phyloP scores from a whole-genome alignment of 37 sponge, comb jelly and placozoan genomes.

The Halichondria panicea region DNA sequence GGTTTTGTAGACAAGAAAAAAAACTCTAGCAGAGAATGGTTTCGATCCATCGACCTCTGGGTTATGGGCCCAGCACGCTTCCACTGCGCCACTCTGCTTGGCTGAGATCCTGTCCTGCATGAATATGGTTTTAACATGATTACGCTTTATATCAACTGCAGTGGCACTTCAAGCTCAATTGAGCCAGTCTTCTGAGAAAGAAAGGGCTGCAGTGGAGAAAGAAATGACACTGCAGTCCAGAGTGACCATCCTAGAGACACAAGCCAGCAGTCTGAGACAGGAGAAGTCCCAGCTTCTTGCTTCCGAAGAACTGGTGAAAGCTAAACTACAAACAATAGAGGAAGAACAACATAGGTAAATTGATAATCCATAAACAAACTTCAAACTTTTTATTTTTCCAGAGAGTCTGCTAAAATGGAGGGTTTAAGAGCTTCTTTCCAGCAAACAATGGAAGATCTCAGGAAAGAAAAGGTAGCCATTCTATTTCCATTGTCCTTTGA shows the following conservation, averaged over 20 bases:
- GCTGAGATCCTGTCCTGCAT: background rate
- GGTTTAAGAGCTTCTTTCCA: conserved; percentile 38
- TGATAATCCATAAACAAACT: background rate
- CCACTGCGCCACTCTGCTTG: conserved; percentile 95
- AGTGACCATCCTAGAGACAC: conserved; percentile 49
- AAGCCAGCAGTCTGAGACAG: conserved; percentile 43
- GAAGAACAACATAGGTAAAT: conserved; percentile 68
- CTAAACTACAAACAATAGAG: conserved; percentile 61
- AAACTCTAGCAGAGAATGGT: conserved; percentile 78
- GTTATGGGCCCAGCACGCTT: conserved; percentile 97
- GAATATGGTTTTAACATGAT: background rate
- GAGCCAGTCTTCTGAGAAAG: conserved; percentile 53
- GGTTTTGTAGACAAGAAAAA: too few relatives aligned
- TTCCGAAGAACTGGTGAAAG: conserved; percentile 66
- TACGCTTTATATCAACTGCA: background rate
- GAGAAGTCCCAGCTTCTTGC: conserved; percentile 75
- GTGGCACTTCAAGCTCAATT: conserved; percentile 61
- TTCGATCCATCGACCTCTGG: conserved; percentile 97
- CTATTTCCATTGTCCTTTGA: background rate
- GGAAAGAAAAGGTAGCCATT: conserved; percentile 66
- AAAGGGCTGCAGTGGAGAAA: conserved; percentile 57
- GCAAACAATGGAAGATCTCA: conserved; percentile 54
- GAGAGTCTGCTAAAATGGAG: conserved; percentile 60
- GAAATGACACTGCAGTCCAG: conserved; percentile 45
- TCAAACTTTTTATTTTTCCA: conserved; percentile 2